A percentile compares a stretch with the other conserved stretches of the same genome.
phyloP scores from a whole-genome alignment of 1,140 invertebrate genomes.

The Micrasema minimum region DNA sequence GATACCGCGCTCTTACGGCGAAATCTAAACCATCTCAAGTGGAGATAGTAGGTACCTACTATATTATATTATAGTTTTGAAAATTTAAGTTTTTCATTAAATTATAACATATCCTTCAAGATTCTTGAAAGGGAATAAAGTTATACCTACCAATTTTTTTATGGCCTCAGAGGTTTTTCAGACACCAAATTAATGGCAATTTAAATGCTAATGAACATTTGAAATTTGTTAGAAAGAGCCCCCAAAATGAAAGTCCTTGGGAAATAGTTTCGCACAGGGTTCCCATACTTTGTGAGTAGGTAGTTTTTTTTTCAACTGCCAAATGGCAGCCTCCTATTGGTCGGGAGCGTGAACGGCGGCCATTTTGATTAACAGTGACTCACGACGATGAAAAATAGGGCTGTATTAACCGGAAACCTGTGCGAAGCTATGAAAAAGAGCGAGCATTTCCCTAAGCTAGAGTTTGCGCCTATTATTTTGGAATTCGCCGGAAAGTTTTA shows the following conservation, averaged over 20 bases:
- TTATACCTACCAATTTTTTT: no score
- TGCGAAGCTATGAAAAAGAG: conserved; percentile 67
- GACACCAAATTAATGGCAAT: not conserved
- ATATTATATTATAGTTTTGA: conserved; percentile 35
- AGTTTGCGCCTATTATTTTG: conserved; percentile 44
- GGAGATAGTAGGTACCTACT: no score
- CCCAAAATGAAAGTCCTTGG: conserved; percentile 66
- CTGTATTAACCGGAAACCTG: conserved; percentile 63
- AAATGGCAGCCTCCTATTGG: conserved; percentile 60
- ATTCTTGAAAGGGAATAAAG: no score
- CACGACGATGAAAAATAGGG: conserved; percentile 68
- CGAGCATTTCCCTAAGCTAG: conserved; percentile 64
- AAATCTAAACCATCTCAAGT: conserved; percentile 37
- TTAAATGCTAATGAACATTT: not conserved
- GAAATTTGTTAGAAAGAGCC: conserved; percentile 46
- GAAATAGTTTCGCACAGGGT: conserved; percentile 67
- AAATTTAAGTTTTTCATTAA: conserved; percentile 40
- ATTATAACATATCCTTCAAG: conserved; percentile 4
- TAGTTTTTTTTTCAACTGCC: conserved; percentile 62
- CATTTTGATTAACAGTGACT: conserved; percentile 68
- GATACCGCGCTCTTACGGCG: conserved; percentile 42
- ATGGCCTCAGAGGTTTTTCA: not conserved
- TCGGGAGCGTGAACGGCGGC: conserved; percentile 64
- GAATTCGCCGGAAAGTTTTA: conserved; percentile 39
- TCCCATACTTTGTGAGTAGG: conserved; percentile 63